Evolutionary conservation across 2,888 invertebrate species (phyloP).

Genomic region (Chaetogeoica ovagalla): DNA sequence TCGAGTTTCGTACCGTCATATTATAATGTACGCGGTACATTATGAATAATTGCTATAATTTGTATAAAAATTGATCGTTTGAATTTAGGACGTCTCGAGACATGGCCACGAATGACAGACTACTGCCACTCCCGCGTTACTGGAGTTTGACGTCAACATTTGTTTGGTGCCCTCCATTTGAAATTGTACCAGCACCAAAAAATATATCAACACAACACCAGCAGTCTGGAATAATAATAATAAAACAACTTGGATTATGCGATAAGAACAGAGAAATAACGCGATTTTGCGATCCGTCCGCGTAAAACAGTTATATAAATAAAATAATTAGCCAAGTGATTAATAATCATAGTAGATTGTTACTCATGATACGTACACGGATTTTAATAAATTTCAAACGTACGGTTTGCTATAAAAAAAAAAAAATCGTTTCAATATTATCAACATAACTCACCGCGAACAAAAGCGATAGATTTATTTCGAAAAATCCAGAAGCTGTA

Average conservation of each 20-base stretch:
- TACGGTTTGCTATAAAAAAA: too few relatives aligned
- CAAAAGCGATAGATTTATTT: slow-evolving; percentile 53
- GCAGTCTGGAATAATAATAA: slow-evolving; percentile 38
- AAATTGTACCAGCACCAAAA: slow-evolving; percentile 54
- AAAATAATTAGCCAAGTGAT: too few relatives aligned
- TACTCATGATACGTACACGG: too few relatives aligned
- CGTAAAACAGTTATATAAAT: too few relatives aligned
- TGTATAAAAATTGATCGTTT: not conserved
- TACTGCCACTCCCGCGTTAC: not conserved
- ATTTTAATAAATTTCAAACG: too few relatives aligned
- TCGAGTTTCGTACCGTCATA: too few relatives aligned
- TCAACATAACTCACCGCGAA: slow-evolving; percentile 44
- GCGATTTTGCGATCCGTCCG: too few relatives aligned
- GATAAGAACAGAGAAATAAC: too few relatives aligned
- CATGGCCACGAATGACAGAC: slow-evolving; percentile 54
- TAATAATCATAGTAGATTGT: too few relatives aligned
- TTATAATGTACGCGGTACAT: too few relatives aligned
- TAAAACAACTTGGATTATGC: not conserved
- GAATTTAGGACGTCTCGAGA: slow-evolving; percentile 6
- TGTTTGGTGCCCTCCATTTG: slow-evolving; percentile 54
- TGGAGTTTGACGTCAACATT: slow-evolving; percentile 9
- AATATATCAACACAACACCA: slow-evolving; percentile 54
- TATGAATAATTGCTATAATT: too few relatives aligned
- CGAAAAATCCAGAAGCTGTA: slow-evolving; percentile 54
- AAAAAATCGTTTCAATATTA: too few relatives aligned